A percentile compares a stretch with the other conserved stretches of the same genome.
Conservation (phyloP, 37 sponge, comb jelly and placozoan genomes). For the Mnemiopsis leidyi region DNA sequence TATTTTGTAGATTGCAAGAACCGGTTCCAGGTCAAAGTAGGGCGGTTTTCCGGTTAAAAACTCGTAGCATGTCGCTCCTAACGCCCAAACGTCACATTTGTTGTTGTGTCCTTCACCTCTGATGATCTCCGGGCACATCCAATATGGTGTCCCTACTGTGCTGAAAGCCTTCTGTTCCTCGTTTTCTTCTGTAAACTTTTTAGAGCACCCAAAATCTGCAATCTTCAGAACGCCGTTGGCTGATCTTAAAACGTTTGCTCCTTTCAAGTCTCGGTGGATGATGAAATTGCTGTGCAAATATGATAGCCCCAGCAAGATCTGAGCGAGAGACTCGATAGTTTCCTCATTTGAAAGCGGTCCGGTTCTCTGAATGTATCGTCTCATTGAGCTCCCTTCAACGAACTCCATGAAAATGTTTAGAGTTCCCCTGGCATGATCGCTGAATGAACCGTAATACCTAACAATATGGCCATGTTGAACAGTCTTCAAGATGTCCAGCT, state of each 20-base stretch:
- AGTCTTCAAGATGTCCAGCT: neutral
- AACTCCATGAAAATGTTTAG: neutral
- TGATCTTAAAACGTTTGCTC: neutral
- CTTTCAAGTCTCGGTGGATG: neutral
- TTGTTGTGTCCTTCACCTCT: neutral
- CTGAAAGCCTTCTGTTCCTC: neutral
- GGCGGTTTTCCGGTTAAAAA: constrained; percentile 12
- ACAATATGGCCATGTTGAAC: neutral
- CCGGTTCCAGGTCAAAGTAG: neutral
- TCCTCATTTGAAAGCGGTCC: neutral
- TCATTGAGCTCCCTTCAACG: neutral
- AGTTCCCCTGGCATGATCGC: neutral
- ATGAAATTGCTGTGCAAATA: neutral
- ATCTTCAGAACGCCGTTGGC: neutral
- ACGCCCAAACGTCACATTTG: neutral
- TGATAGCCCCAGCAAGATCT: neutral
- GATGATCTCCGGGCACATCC: constrained; percentile 20
- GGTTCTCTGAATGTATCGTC: neutral
- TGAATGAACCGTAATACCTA: neutral
- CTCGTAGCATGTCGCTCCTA: neutral
- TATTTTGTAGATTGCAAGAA: neutral
- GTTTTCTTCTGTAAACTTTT: neutral
- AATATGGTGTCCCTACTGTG: neutral
- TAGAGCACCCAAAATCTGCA: neutral
- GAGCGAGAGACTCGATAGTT: neutral